A percentile compares a stretch with the other conserved stretches of the same genome.
Conservation (phyloP, 2,113 vertebrate genomes). For the Merops nubicus region DNA sequence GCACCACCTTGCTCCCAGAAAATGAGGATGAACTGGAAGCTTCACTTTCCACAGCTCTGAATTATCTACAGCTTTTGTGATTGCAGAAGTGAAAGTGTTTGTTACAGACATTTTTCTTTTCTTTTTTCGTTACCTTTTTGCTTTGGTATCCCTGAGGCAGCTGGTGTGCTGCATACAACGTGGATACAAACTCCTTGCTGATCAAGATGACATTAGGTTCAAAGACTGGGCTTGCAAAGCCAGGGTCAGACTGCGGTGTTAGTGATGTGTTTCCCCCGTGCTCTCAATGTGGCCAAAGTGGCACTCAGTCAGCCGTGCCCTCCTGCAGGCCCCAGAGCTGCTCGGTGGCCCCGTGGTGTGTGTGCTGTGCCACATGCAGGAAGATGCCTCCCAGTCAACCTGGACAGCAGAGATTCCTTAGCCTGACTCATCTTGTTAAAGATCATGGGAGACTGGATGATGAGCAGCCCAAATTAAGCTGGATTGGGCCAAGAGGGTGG, state of each 20-base stretch:
- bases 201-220: background rate
- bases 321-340: background rate
- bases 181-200: background rate
- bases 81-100: background rate
- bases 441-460: background rate
- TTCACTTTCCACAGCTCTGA: background rate
- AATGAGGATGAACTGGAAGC: background rate
- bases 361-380: rapidly evolving
- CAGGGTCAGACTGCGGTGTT: rapidly evolving
- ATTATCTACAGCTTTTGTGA: background rate
- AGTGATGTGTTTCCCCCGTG: background rate
- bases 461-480: background rate
- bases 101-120: background rate
- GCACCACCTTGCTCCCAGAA: background rate
- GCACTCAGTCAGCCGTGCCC: rapidly evolving
- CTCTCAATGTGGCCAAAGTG: rapidly evolving
- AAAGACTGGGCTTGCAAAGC: background rate
- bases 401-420: background rate
- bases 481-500: background rate
- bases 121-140: background rate
- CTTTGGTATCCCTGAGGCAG: background rate
- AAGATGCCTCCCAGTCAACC: background rate
- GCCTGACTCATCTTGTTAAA: background rate
- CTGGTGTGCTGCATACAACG: background rate
- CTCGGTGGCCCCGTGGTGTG: rapidly evolving